Percentiles rank a stretch among this genome's conserved stretches.
Evolutionary conservation across 1,140 invertebrate species (phyloP).

Genomic region (Himalopsyche phryganea): DNA sequence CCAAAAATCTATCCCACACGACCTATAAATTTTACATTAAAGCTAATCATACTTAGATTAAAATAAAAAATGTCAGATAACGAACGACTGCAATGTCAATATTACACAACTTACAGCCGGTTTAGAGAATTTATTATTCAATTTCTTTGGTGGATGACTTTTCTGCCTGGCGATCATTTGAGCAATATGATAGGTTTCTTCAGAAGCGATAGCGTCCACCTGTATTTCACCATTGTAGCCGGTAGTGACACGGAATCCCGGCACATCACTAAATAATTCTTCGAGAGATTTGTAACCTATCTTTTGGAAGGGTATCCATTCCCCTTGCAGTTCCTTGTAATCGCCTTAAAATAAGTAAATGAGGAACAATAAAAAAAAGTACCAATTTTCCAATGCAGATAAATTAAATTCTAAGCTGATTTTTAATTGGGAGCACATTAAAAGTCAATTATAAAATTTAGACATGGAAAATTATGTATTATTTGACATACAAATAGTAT

Average conservation of each 20-base stretch:
- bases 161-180: slow-evolving; percentile 59
- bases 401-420: not conserved
- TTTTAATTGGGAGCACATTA: not conserved
- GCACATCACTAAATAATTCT: slow-evolving; percentile 53
- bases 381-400: not conserved
- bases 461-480: not conserved
- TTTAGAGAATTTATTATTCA: slow-evolving; percentile 39
- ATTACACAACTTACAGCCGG: slow-evolving; percentile 45
- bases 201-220: slow-evolving; percentile 53
- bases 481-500: not conserved
- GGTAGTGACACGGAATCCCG: slow-evolving; percentile 48
- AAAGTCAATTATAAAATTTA: not conserved
- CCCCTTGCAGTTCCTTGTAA: slow-evolving; percentile 55
- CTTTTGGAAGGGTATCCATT: slow-evolving; percentile 56
- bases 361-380: not conserved
- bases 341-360: slow-evolving; percentile 44
- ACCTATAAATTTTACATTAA: too few species aligned
- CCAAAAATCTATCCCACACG: too few species aligned
- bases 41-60: too few species aligned
- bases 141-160: slow-evolving; percentile 41
- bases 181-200: slow-evolving; percentile 57
- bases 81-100: too few species aligned
- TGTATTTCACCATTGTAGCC: slow-evolving; percentile 46
- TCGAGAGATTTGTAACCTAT: slow-evolving; percentile 55
- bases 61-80: too few species aligned